A percentile compares a stretch with the other conserved stretches of the same genome.
phyloP scores from a whole-genome alignment of 2,113 vertebrate genomes.

The Noturus placidus region DNA sequence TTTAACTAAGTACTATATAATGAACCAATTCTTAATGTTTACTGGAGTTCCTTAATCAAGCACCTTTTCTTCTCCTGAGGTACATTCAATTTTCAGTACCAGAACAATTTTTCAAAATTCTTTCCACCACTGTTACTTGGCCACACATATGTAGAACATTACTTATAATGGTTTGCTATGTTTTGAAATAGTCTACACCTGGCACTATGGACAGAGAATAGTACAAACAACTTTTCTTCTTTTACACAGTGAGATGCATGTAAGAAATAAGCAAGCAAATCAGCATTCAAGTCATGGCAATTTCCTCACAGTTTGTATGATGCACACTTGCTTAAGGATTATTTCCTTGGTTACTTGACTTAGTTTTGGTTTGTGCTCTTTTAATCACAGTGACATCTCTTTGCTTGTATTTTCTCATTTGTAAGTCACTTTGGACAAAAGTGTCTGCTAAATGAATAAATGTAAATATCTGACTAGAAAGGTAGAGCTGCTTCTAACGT shows the following conservation, averaged over 20 bases:
- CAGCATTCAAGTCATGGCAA: constrained; percentile 27
- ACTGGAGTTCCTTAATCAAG: background rate
- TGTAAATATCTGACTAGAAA: background rate
- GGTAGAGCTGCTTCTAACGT: background rate
- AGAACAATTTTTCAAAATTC: background rate
- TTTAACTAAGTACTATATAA: background rate
- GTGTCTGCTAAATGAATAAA: too few species aligned
- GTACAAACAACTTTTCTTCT: constrained; percentile 18
- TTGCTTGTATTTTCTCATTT: too few species aligned
- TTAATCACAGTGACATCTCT: constrained; percentile 31
- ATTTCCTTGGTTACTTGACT: constrained; percentile 58
- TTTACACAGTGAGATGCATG: background rate
- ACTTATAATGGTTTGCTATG: constrained; percentile 1
- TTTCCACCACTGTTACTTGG: background rate
- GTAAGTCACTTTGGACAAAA: too few species aligned
- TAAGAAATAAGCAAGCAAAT: constrained; percentile 32
- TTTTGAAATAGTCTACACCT: constrained; percentile 19
- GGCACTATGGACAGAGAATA: constrained; percentile 11
- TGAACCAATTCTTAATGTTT: background rate
- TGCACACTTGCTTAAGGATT: constrained; percentile 45
- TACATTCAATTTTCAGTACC: background rate
- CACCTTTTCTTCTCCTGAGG: background rate
- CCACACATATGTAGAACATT: constrained; percentile 31
- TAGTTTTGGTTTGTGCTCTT: constrained; percentile 35
- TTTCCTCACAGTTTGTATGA: constrained; percentile 29